A percentile compares a stretch with the other conserved stretches of the same genome.
These are phyloP conservation scores for Phortica variegata DNA, from an alignment of 1,140 invertebrate genomes.

Conservation along the genomic window DNA sequence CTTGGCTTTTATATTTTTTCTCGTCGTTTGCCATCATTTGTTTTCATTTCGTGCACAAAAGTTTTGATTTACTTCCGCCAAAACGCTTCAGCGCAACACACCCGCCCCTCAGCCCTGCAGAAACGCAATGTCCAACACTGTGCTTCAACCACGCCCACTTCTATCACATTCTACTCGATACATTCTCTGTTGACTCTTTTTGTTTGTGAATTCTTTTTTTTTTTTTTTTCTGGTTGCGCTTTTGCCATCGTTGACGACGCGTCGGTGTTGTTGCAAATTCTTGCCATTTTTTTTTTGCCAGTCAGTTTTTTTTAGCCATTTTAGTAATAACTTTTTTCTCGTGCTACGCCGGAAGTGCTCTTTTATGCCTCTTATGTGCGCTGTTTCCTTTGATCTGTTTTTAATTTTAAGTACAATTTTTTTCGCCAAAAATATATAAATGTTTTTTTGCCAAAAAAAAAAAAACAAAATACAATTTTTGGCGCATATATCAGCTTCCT, in stretches of 20 bases:
- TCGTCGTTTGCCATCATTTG: constrained; percentile 51
- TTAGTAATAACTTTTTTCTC: constrained; percentile 44
- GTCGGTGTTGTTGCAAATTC: constrained; percentile 30
- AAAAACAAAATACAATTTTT: too few relatives aligned
- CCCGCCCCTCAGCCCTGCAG: constrained; percentile 24
- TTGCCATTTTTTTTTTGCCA: constrained; percentile 11
- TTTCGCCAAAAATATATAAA: too few relatives aligned
- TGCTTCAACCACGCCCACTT: too few relatives aligned
- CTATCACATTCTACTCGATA: too few relatives aligned
- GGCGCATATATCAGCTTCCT: too few relatives aligned
- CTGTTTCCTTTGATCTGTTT: constrained; percentile 47
- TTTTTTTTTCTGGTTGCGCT: constrained; percentile 12
- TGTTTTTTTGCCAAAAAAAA: too few relatives aligned
- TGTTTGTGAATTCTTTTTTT: not conserved
- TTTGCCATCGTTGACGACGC: constrained; percentile 30
- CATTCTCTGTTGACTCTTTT: too few relatives aligned
- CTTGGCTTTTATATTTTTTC: too few relatives aligned
- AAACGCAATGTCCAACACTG: too few relatives aligned
- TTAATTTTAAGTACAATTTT: constrained; percentile 38
- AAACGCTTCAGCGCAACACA: too few relatives aligned
- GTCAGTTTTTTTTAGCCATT: constrained; percentile 9
- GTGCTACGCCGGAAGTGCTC: constrained; percentile 41
- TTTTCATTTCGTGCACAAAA: constrained; percentile 52
- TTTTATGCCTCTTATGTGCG: constrained; percentile 33
- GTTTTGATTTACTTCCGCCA: constrained; percentile 36